These are phyloP conservation scores for Philhelius pedissequus DNA, from an alignment of 2,888 invertebrate species.

Conservation along the genomic window DNA sequence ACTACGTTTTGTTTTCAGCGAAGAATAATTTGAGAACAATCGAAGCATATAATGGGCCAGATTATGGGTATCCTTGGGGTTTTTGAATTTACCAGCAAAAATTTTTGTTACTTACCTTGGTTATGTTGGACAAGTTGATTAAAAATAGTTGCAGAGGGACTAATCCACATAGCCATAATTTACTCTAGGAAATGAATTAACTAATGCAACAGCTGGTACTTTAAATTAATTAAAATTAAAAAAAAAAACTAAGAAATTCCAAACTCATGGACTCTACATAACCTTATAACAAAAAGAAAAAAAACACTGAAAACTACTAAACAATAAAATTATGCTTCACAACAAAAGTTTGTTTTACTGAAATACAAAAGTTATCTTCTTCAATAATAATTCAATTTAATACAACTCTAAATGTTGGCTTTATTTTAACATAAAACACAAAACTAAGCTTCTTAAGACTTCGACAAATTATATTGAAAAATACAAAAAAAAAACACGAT, in stretches of 20 bases:
- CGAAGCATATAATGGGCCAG: background rate
- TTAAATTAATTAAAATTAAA: background rate
- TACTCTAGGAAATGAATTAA: slow-evolving; percentile 32
- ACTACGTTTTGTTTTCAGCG: no score
- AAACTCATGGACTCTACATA: slow-evolving; percentile 13
- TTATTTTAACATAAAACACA: background rate
- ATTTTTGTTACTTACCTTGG: background rate
- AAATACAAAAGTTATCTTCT: background rate
- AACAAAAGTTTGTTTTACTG: background rate
- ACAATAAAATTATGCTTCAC: background rate
- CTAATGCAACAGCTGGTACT: slow-evolving; percentile 34
- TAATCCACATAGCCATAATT: slow-evolving; percentile 36
- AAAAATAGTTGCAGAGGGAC: slow-evolving; percentile 34
- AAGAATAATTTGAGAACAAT: background rate
- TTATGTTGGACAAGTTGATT: slow-evolving; percentile 43
- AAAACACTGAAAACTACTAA: background rate
- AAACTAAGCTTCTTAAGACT: background rate
- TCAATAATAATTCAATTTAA: background rate
- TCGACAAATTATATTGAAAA: no score
- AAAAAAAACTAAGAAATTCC: slow-evolving; percentile 24
- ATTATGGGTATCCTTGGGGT: background rate
- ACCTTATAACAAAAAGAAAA: no score
- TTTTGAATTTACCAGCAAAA: background rate
- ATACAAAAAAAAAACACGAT: background rate
- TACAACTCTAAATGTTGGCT: background rate